phyloP scores from a whole-genome alignment of 23 tunicate species.

The Clavelina lepadiformis region DNA sequence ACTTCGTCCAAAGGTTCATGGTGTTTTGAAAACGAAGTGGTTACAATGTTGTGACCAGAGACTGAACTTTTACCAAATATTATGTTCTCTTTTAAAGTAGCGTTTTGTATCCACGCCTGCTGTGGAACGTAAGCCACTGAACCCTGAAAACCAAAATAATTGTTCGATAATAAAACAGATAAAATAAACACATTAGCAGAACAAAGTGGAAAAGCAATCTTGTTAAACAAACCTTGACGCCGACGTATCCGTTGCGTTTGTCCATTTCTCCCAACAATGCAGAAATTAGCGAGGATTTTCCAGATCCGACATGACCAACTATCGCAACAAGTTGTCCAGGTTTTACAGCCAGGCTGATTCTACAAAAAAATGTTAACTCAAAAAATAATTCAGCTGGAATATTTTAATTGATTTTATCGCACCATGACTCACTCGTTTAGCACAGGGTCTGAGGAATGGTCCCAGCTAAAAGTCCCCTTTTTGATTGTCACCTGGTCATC shows the following conservation, averaged over 20 bases:
- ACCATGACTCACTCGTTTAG: slow-evolving; percentile 48
- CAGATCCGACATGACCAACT: slow-evolving; percentile 87
- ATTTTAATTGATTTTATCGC: background rate
- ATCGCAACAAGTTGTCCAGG: slow-evolving; percentile 86
- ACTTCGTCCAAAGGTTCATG: background rate
- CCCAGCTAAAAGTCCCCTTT: slow-evolving; percentile 71
- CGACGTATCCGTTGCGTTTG: slow-evolving; percentile 64
- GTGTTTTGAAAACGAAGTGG: slow-evolving; percentile 33
- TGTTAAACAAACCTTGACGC: slow-evolving; percentile 38
- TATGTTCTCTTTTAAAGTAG: slow-evolving; percentile 57
- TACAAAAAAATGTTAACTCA: slow-evolving; percentile 3
- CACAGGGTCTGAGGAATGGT: slow-evolving; percentile 26
- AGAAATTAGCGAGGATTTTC: slow-evolving; percentile 84
- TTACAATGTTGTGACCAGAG: background rate
- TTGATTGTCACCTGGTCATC: slow-evolving; percentile 32
- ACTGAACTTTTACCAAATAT: slow-evolving; percentile 47
- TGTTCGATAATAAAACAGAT: background rate
- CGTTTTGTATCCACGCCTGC: slow-evolving; percentile 87
- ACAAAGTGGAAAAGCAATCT: background rate
- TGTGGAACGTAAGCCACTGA: slow-evolving; percentile 85
- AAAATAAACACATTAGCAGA: background rate
- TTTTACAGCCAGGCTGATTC: slow-evolving; percentile 57
- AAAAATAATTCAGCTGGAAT: slow-evolving; percentile 2
- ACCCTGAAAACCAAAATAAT: too few species aligned
- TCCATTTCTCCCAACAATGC: slow-evolving; percentile 89